A percentile compares a stretch with the other conserved stretches of the same genome.
Conservation (phyloP, 2,888 invertebrate genomes). For the Tyria jacobaeae region DNA sequence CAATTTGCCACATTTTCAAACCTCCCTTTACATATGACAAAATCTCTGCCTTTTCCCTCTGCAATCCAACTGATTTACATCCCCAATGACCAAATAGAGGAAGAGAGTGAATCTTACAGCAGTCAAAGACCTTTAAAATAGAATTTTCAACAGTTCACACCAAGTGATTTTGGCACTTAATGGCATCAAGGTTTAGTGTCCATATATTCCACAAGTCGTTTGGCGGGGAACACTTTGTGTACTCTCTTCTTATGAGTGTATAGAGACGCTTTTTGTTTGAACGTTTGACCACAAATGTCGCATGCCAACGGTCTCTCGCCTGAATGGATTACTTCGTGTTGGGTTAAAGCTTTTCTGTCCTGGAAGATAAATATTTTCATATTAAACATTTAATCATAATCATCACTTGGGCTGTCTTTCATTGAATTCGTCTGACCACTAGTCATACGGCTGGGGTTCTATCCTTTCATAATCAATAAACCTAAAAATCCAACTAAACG, state of each 20-base stretch:
- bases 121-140: background rate
- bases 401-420: too few species aligned
- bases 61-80: too few species aligned
- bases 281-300: slow-evolving; percentile 79
- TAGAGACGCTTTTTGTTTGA: slow-evolving; percentile 80
- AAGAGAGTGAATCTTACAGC: background rate
- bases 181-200: slow-evolving; percentile 42
- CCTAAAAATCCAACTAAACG: too few species aligned
- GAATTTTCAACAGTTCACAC: background rate
- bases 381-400: too few species aligned
- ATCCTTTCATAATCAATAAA: too few species aligned
- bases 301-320: slow-evolving; percentile 73
- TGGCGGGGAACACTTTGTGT: slow-evolving; percentile 72
- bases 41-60: too few species aligned
- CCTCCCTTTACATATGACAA: too few species aligned
- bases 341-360: slow-evolving; percentile 77
- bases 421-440: too few species aligned
- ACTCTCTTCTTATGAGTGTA: slow-evolving; percentile 79
- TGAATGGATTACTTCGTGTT: slow-evolving; percentile 79
- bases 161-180: background rate
- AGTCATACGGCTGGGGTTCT: too few species aligned
- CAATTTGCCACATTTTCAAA: too few species aligned
- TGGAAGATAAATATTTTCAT: slow-evolving; percentile 43
- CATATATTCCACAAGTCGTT: slow-evolving; percentile 71
- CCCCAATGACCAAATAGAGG: too few species aligned